These are phyloP conservation scores for Troides aeacus DNA, from an alignment of 2,888 invertebrate genomes.

Conservation along the genomic window DNA sequence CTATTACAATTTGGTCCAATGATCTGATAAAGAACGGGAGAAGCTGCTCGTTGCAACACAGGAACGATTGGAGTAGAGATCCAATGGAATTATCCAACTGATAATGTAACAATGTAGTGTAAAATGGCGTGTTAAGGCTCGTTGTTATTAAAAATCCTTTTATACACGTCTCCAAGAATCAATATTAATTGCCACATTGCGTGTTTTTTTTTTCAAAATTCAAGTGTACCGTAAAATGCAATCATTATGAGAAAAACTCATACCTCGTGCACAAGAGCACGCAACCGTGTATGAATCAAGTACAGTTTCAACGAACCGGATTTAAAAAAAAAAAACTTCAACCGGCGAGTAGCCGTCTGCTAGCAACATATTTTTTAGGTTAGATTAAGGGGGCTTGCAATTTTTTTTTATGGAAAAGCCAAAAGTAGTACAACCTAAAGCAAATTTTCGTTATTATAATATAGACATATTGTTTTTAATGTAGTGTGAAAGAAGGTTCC, in stretches of 20 bases:
- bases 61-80: too few relatives aligned
- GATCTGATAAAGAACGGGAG: too few relatives aligned
- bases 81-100: too few relatives aligned
- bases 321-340: slow-evolving; percentile 15
- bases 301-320: slow-evolving; percentile 17
- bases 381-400: not conserved
- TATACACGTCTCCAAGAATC: not conserved
- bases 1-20: too few relatives aligned
- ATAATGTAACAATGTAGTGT: not conserved
- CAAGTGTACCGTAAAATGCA: slow-evolving; percentile 27
- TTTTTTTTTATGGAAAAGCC: not conserved
- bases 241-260: slow-evolving; percentile 22
- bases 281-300: slow-evolving; percentile 16
- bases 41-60: too few relatives aligned
- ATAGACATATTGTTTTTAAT: too few relatives aligned
- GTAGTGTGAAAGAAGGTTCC: too few relatives aligned
- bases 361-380: not conserved
- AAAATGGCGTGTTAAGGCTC: not conserved
- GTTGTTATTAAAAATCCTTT: not conserved
- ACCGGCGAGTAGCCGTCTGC: not conserved
- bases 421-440: not conserved
- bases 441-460: not conserved
- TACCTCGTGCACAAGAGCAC: slow-evolving; percentile 4
- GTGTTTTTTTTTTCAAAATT: slow-evolving; percentile 19
- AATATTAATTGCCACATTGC: slow-evolving; percentile 22